A percentile compares a stretch with the other conserved stretches of the same genome.
Conservation (phyloP, 1,140 invertebrate genomes). For the Zelostemma sp. region DNA sequence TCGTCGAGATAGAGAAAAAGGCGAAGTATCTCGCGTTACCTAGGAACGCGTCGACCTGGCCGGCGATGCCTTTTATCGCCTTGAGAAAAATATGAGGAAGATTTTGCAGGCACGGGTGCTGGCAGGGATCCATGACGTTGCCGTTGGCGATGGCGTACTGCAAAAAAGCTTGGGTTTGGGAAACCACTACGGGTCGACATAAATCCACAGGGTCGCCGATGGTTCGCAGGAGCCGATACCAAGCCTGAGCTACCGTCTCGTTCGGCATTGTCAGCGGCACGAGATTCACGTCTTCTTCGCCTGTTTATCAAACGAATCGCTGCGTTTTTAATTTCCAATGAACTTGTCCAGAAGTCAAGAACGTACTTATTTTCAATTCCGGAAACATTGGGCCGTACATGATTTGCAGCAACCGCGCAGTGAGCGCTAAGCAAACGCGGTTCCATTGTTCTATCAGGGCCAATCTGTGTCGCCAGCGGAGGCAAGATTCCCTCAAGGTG, state of each 20-base stretch:
- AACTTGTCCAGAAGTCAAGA: neutral
- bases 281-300: conserved; percentile 85
- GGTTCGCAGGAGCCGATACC: conserved; percentile 94
- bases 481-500: conserved; percentile 92
- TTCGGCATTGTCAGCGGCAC: conserved; percentile 87
- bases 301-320: conserved; percentile 65
- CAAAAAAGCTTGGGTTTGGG: conserved; percentile 87
- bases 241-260: conserved; percentile 92
- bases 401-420: conserved; percentile 84
- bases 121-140: conserved; percentile 85
- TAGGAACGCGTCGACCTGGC: conserved; percentile 94
- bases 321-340: conserved; percentile 2
- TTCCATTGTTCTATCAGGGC: conserved; percentile 96
- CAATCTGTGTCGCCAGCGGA: conserved; percentile 92
- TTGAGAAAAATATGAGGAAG: conserved; percentile 93
- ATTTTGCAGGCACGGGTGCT: conserved; percentile 90
- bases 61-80: conserved; percentile 93
- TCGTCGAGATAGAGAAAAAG: too few species aligned
- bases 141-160: conserved; percentile 81
- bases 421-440: conserved; percentile 90
- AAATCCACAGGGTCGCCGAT: conserved; percentile 95
- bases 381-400: conserved; percentile 93
- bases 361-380: conserved; percentile 84
- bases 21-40: too few species aligned
- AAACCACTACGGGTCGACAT: conserved; percentile 87